Conservation (phyloP, 2,113 vertebrate species). For the Calyptommatus sinebrachiatus region DNA sequence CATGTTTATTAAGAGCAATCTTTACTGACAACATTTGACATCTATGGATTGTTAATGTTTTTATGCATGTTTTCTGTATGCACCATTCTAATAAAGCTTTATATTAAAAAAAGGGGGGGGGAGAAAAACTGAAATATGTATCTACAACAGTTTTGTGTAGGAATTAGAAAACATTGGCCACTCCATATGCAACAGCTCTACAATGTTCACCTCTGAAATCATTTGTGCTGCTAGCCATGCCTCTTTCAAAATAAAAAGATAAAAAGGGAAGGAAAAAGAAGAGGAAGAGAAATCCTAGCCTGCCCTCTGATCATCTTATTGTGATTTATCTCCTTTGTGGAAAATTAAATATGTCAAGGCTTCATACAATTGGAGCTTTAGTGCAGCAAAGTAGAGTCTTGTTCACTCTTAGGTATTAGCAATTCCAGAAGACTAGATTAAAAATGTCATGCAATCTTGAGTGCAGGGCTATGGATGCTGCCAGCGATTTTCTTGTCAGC, state of each 20-base stretch:
- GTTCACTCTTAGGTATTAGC: constrained; percentile 26
- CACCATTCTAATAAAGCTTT: too few species aligned
- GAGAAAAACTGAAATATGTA: too few species aligned
- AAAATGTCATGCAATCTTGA: constrained; percentile 23
- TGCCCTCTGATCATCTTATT: constrained; percentile 26
- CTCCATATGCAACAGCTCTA: too few species aligned
- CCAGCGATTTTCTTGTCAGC: neutral
- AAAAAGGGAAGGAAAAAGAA: neutral
- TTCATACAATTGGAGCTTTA: constrained; percentile 39
- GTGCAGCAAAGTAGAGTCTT: constrained; percentile 24
- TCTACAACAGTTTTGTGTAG: too few species aligned
- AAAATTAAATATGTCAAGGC: constrained; percentile 45
- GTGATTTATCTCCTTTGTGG: constrained; percentile 39
- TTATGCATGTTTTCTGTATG: too few species aligned
- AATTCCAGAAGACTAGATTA: constrained; percentile 2
- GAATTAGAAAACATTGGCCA: too few species aligned
- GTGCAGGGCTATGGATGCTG: neutral
- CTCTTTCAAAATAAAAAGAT: neutral
- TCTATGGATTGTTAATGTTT: too few species aligned
- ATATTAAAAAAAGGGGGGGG: too few species aligned
- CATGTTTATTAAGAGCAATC: too few species aligned
- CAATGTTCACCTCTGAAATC: constrained; percentile 2
- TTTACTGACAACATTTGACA: too few species aligned
- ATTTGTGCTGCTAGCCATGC: neutral
- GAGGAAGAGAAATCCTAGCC: constrained; percentile 17